Base-by-base conservation (phyloP, 2,888 invertebrate species). In the Lymantria dispar region DNA sequence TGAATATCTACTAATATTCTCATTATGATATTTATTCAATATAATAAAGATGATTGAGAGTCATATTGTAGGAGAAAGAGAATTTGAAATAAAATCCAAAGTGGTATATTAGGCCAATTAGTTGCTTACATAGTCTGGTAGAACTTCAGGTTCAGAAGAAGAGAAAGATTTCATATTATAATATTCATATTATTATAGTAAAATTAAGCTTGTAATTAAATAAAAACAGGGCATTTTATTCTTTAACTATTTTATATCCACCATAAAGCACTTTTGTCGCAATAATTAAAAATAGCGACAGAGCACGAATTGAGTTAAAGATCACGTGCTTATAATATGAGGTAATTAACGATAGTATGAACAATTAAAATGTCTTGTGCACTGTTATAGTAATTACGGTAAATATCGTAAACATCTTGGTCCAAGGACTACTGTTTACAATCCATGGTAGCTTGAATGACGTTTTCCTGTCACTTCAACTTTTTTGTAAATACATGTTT, bases 361-460 rank as follows among this genome's bases (percentile, higher is more conserved):
- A 60, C 68, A 66, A 80, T 84, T 80, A 80, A 80, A 73, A 74
- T 72, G 64, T 70, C 64, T 68, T 53, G 54, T 73, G 68, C 76
- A 85, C 84, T 72, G 84, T 86, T 82, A 83, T 68, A 62, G 71
- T 88, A 87, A 89, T 85, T 81, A 79, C 82, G 81, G 85, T 83
- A 86, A 83, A 86, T 83, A 83, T 86, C 81, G 83, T 82, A 83
- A 84, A 80, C 76, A 76, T 81, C 74, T 78, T 64, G 52, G 65
- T 60, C 59, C 75, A 77, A 84, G 79, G 83, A 79, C 22, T 83
- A 77, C 63, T 68, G 72, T 71, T 77, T 70, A 73, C 74, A 73
- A 70, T 74, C 72, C 69, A 52, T 55, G 52, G 47, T 57, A 68
- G 76, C 77, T 54, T 66, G 73, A 78, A 75, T 74, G 74, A 69